A percentile compares a stretch with the other conserved stretches of the same genome.
Evolutionary conservation across 2,888 invertebrate species (phyloP).

Genomic region (Odontocolon sp.): DNA sequence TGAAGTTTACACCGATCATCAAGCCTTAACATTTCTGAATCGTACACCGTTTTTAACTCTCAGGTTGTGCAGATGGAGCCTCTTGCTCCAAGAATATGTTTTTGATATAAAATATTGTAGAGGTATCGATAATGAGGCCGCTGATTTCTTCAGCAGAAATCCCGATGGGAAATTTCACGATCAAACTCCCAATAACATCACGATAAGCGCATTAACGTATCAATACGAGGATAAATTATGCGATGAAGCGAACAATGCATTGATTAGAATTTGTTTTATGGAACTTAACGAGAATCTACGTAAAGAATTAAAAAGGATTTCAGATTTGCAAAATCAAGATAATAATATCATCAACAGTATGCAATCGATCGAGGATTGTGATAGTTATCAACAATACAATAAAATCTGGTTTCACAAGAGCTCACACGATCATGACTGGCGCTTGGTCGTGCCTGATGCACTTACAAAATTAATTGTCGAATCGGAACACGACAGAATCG

Average conservation of each 20-base stretch:
- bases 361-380: neutral
- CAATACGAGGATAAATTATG: no score
- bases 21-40: conserved; percentile 63
- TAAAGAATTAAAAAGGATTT: neutral
- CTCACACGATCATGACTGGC: neutral
- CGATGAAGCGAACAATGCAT: neutral
- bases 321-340: neutral
- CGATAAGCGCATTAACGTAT: no score
- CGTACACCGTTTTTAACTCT: conserved; percentile 10
- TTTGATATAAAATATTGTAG: conserved; percentile 11
- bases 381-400: conserved; percentile 1
- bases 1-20: conserved; percentile 58
- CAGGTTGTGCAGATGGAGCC: neutral
- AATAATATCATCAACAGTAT: neutral
- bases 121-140: conserved; percentile 64
- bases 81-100: conserved; percentile 15
- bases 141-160: conserved; percentile 34
- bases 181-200: no score
- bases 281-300: neutral
- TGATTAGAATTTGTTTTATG: neutral
- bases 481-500: neutral
- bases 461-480: neutral
- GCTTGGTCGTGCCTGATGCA: neutral
- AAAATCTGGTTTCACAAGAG: conserved; percentile 30
- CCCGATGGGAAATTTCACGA: no score